Evolutionary conservation across 2,888 invertebrate genomes (phyloP).

Genomic region (Caenorhabditis sinica): DNA sequence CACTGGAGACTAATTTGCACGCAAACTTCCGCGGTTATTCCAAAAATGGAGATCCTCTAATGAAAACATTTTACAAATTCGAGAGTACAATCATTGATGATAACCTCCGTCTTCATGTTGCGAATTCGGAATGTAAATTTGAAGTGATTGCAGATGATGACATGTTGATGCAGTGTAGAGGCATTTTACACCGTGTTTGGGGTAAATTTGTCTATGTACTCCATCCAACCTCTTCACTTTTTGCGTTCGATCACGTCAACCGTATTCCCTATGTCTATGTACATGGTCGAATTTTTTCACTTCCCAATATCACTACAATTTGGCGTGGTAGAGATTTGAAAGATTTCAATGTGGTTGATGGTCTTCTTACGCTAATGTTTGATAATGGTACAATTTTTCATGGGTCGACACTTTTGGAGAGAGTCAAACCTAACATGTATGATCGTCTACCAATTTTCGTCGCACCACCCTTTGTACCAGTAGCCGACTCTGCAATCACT

Average conservation of each 20-base stretch:
- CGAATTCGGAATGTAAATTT: not conserved
- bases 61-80: not conserved
- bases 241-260: slow-evolving; percentile 6
- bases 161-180: slow-evolving; percentile 11
- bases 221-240: not conserved
- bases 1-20: not conserved
- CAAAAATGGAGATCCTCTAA: not conserved
- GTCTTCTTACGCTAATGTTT: not conserved
- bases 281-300: not conserved
- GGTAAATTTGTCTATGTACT: not conserved
- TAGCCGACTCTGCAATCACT: not conserved
- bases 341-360: slow-evolving; percentile 4
- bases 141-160: not conserved
- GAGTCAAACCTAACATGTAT: not conserved
- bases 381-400: not conserved
- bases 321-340: not conserved
- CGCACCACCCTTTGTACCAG: not conserved
- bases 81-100: slow-evolving; percentile 1
- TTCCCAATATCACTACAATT: not conserved
- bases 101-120: not conserved
- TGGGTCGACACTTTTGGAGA: not conserved
- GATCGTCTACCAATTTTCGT: not conserved
- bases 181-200: not conserved
- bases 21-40: not conserved
- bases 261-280: not conserved